Evolutionary conservation across 1,140 invertebrate species (phyloP).

Genomic region (Ips nitidus): DNA sequence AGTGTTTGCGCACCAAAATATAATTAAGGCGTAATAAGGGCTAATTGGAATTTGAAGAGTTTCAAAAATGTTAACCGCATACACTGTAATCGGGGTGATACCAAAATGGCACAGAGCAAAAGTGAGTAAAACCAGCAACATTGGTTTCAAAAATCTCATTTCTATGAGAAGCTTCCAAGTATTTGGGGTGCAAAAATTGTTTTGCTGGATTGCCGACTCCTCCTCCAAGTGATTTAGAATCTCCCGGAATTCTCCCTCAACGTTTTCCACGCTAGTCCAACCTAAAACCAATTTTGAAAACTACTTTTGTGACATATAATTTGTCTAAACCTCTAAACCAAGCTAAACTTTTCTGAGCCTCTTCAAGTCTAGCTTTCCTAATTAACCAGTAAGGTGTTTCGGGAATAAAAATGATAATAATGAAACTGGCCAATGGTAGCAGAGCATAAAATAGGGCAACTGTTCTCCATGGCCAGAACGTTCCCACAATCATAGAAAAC

Average conservation of each 20-base stretch:
- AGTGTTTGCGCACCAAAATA: slow-evolving; percentile 68
- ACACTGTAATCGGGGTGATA: slow-evolving; percentile 67
- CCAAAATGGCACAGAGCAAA: slow-evolving; percentile 72
- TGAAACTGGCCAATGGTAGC: slow-evolving; percentile 65
- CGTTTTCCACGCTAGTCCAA: slow-evolving; percentile 4
- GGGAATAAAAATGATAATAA: slow-evolving; percentile 67
- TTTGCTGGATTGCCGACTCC: background rate
- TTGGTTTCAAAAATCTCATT: slow-evolving; percentile 64
- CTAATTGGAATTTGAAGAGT: slow-evolving; percentile 70
- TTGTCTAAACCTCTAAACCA: slow-evolving; percentile 62
- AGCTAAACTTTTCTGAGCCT: slow-evolving; percentile 59
- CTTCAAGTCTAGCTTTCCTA: slow-evolving; percentile 59
- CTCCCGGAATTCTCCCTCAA: slow-evolving; percentile 4
- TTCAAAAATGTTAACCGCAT: slow-evolving; percentile 70
- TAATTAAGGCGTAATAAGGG: slow-evolving; percentile 70
- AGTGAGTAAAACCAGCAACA: slow-evolving; percentile 60
- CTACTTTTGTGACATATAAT: background rate
- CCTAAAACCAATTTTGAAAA: slow-evolving; percentile 5
- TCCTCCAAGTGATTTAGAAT: slow-evolving; percentile 4
- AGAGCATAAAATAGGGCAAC: slow-evolving; percentile 66
- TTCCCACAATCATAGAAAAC: slow-evolving; percentile 66
- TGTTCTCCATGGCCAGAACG: slow-evolving; percentile 66
- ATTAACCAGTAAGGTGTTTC: slow-evolving; percentile 77
- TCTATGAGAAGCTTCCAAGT: slow-evolving; percentile 51
- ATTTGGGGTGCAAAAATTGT: background rate